Conservation (phyloP, 2,797 vertebrate genomes). For the Chiroxiphia lanceolata region DNA sequence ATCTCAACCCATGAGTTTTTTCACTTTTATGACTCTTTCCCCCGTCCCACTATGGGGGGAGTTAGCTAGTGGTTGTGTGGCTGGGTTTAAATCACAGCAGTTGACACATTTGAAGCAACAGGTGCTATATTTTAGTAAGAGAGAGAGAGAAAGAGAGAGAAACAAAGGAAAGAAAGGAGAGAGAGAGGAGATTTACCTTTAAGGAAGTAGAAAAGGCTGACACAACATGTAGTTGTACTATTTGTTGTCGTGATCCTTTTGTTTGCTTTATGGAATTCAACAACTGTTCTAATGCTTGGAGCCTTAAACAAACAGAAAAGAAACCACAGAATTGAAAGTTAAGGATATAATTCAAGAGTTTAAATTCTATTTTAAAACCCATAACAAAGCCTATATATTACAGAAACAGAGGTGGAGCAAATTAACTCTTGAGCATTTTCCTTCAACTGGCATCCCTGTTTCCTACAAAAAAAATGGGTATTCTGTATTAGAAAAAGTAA, state of each 20-base stretch:
- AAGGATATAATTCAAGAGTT: neutral
- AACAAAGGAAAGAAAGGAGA: neutral
- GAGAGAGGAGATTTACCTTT: conserved; percentile 78
- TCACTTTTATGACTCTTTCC: neutral
- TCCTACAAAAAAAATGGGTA: neutral
- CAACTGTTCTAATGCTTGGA: conserved; percentile 86
- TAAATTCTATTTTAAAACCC: neutral
- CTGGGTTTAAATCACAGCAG: neutral
- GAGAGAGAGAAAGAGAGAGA: neutral
- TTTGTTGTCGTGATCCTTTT: conserved; percentile 87
- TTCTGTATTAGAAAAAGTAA: neutral
- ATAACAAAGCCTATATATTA: neutral
- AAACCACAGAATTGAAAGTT: neutral
- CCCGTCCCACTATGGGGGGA: neutral
- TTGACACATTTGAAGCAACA: neutral
- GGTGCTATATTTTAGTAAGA: neutral
- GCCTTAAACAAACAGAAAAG: conserved; percentile 70
- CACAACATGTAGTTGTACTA: conserved; percentile 82
- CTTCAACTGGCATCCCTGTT: neutral
- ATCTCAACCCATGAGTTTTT: neutral
- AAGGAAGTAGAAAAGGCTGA: conserved; percentile 87
- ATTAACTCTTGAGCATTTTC: neutral
- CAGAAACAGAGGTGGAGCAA: neutral
- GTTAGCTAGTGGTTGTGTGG: fast-evolving
- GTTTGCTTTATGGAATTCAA: conserved; percentile 83